These are phyloP conservation scores for Calvadosia cruxmelitensis DNA, from an alignment of 30 jellyfish, hydroid and myxozoan species.

Conservation along the genomic window DNA sequence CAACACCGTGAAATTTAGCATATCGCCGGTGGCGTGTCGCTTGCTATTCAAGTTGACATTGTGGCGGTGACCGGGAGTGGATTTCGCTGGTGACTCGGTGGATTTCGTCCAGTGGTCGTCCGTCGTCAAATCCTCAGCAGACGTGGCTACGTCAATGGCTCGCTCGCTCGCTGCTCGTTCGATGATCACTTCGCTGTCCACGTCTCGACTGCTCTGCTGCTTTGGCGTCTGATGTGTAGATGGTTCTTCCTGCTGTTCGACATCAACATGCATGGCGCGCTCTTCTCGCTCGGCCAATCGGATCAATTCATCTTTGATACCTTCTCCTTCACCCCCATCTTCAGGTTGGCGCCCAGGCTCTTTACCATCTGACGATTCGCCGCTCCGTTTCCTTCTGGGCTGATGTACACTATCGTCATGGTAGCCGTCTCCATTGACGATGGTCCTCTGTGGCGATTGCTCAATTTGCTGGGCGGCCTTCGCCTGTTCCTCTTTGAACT, in stretches of 20 bases:
- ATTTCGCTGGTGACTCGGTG: not conserved
- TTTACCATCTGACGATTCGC: not conserved
- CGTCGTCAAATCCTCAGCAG: not conserved
- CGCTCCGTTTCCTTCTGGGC: not conserved
- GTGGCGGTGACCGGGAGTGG: not conserved
- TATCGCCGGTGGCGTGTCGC: not conserved
- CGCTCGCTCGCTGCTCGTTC: not conserved
- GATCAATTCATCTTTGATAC: slow-evolving; percentile 20
- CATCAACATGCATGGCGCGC: slow-evolving; percentile 10
- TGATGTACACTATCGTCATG: not conserved
- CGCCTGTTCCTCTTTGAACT: slow-evolving; percentile 1
- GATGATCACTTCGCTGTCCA: not conserved
- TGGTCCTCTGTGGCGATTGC: not conserved
- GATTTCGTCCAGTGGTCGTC: no score
- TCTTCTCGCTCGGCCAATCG: slow-evolving; percentile 56
- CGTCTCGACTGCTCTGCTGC: not conserved
- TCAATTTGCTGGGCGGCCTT: not conserved
- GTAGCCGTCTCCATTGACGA: not conserved
- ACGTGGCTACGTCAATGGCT: not conserved
- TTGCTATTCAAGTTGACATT: no score
- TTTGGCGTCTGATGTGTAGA: not conserved
- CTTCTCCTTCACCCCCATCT: slow-evolving; percentile 20
- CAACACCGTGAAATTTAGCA: slow-evolving; percentile 6
- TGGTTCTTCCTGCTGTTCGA: not conserved
- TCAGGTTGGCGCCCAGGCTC: not conserved